Evolutionary conservation across 1,140 invertebrate genomes (phyloP), one percentile per base, ranked within the genome.

Genomic region (Drosophila nigromelanica): DNA sequence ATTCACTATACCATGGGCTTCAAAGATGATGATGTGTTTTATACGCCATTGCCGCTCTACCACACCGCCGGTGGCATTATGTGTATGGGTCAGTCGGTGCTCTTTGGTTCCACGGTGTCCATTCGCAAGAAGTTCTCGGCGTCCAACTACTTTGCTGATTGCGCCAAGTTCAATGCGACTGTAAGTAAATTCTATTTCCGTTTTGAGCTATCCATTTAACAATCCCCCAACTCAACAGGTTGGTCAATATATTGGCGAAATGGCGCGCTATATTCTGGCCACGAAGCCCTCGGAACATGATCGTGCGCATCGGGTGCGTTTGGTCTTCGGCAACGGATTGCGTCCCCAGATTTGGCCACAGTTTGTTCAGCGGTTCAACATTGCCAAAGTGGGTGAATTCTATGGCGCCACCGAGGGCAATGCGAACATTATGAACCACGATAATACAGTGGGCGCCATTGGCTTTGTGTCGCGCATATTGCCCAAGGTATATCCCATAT

Each of bases 321-420:
- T 98, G 8, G 97, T 99, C 86, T 99, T 96, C 92, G 99, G 99
- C 21, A 99, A 99, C 93, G 99, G 99, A 1, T 93, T 99, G 18
- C 94, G 98, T 71, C 97, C 97, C 37, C 93, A 99, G 93, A 99
- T 99, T 64, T 99, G 99, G 99, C 93, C 93, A 6, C 95, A 98
- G 74, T 99, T 99, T 92, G 94, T 97, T 1, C 93, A 96, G 15
- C 94, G 98, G 63, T 99, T 99, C 91, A 95, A 96, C 51, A 97
- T 99, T 54, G 93, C 95, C 45, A 92, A 94, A 64, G 97, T 99
- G 59, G 95, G 95, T 12, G 98, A 99, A 93, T 98, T 99, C 92
- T 99, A 99, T 91, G 98, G 98, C 6, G 98, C 98, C 8, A 99
- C 98, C 0, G 98, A 99, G 93, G 98, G 98, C 74, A 99, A 99